Evolutionary conservation across 2,113 vertebrate species (phyloP).

Genomic region (Passer domesticus): DNA sequence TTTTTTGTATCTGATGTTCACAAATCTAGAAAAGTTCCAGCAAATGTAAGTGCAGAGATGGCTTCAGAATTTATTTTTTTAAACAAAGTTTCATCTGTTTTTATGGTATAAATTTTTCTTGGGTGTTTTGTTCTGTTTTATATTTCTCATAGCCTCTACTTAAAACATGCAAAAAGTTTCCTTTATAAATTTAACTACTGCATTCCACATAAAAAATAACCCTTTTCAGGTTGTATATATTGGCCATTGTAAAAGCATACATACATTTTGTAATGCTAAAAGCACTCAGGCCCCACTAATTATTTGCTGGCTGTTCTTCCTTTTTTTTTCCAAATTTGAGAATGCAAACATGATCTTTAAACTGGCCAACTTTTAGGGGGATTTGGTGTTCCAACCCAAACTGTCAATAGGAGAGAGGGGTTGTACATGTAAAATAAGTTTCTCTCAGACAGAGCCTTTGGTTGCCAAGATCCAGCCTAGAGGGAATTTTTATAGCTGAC

Average conservation of each 20-base stretch:
- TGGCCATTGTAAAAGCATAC: background rate
- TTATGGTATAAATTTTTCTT: background rate
- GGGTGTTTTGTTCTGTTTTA: background rate
- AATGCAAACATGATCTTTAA: constrained; percentile 36
- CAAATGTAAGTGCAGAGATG: background rate
- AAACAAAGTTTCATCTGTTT: background rate
- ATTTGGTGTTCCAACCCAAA: constrained; percentile 35
- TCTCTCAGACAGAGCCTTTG: background rate
- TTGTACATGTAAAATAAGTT: constrained; percentile 33
- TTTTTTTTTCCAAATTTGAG: background rate
- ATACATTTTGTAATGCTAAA: constrained; percentile 25
- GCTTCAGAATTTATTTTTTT: background rate
- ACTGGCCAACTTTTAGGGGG: background rate
- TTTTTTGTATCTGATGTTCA: background rate
- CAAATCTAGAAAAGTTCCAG: background rate
- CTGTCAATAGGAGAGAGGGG: background rate
- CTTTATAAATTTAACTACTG: constrained; percentile 46
- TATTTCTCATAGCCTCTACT: background rate
- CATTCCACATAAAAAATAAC: constrained; percentile 17
- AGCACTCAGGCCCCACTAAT: constrained; percentile 23
- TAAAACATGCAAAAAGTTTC: constrained; percentile 1
- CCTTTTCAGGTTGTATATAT: constrained; percentile 24
- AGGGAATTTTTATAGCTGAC: constrained; percentile 52
- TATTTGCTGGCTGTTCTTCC: background rate
- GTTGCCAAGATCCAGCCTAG: constrained; percentile 52